Base-by-base conservation (phyloP, 2,113 vertebrate genomes). In the Ceyx margarethae region DNA sequence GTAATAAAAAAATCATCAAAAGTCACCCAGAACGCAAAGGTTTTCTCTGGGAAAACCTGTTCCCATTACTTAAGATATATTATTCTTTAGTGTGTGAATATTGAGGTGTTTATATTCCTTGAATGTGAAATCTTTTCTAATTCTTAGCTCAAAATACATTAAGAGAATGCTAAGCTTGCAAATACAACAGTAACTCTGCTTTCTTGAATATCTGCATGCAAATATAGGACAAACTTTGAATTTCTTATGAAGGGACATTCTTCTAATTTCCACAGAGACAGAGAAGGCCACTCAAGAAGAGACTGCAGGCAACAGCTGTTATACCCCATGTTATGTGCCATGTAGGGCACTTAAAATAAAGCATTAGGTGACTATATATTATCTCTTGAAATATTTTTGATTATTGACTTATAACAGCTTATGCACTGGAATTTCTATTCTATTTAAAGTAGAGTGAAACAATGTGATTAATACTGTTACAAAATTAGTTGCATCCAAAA, bases 11-110 rank as follows among this genome's bases (percentile, higher is more conserved):
- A 78, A 72, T 90, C 66, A 87, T 84, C 75, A 90, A 40, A 90
- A 91, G 71, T 85, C 74, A 86, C 87, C 67, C 64, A 46, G 57
- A 92, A 69, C 71, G 90, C 58, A 65, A 81, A 87, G 53, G 22
- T 79, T 90, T 95, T 95, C 73, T 69, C 62, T 79, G 78, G 81
- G 76, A 96, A 95, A 93, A 95, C 28, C 35, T 86, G 29, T 75
- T 93, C 77, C 48, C 77, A 65, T 91, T 93, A 85, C 51, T 85
- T 87, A 64, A 94, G 85, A 91, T 51, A 14, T 74, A 85, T 72
- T 80, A 40, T 64, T 56, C 75, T 77, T 82, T 10, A 72, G 74
- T 54, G 69, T 46, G 53, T 35, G 28, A 23, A 72, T 65, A 69
- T 89, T 65, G 85, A 88, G 66, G 37, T 26, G 20, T 81, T 92